Evolutionary conservation across 1,140 invertebrate genomes (phyloP).

Genomic region (Geopemphigus sp.): DNA sequence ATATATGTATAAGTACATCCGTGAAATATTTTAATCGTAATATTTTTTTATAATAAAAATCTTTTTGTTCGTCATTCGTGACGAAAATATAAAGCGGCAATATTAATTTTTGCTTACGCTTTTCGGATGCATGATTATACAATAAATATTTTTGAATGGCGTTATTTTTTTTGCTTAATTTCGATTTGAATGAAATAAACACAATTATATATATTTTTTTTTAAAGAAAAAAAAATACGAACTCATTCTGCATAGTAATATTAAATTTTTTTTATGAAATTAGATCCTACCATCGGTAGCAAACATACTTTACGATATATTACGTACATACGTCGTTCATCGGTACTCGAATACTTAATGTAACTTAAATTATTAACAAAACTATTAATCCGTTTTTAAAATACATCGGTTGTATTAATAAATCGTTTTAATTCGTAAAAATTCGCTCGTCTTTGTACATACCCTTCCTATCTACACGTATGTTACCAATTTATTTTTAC

Average conservation of each 20-base stretch:
- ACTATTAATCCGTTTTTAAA: no score
- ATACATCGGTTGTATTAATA: no score
- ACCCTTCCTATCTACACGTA: no score
- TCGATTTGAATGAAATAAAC: not conserved
- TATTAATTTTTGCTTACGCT: constrained; percentile 10
- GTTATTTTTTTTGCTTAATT: not conserved
- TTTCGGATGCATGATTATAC: not conserved
- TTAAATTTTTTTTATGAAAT: not conserved
- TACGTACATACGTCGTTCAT: no score
- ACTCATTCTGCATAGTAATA: not conserved
- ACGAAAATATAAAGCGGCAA: not conserved
- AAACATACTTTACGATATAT: no score
- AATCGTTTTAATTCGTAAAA: no score
- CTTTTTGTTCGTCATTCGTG: not conserved
- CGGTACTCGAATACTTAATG: no score
- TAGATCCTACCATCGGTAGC: no score
- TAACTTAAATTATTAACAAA: no score
- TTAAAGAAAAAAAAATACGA: not conserved
- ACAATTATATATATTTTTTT: not conserved
- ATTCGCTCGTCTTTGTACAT: no score
- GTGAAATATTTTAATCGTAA: not conserved
- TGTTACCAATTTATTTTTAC: no score
- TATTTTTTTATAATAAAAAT: not conserved
- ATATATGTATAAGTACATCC: not conserved
- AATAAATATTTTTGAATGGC: not conserved